Conservation (phyloP, 2,888 invertebrate species). For the Aphodius granarius region DNA sequence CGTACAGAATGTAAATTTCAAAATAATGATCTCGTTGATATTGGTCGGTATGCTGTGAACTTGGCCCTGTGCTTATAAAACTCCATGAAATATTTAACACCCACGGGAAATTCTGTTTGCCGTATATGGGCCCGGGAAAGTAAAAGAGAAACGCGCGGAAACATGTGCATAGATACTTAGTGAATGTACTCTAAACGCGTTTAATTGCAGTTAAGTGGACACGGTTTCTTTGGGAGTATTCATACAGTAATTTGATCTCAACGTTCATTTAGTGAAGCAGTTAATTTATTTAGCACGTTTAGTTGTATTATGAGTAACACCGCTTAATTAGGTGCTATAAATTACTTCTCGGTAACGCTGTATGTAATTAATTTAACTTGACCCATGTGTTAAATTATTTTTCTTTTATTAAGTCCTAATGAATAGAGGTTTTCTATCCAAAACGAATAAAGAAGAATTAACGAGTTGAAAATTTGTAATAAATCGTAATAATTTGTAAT, state of each 20-base stretch:
- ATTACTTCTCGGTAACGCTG: neutral
- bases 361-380: neutral
- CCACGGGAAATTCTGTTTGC: conserved; percentile 45
- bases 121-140: conserved; percentile 12
- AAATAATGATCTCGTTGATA: conserved; percentile 41
- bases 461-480: no score
- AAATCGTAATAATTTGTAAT: neutral
- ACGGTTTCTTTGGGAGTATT: neutral
- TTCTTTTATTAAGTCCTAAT: neutral
- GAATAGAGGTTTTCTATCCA: no score
- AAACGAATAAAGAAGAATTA: no score
- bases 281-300: neutral
- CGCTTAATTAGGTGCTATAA: neutral
- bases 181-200: conserved; percentile 8
- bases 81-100: conserved; percentile 46
- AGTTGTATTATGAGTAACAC: neutral
- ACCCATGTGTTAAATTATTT: neutral
- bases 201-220: neutral
- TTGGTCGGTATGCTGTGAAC: conserved; percentile 16
- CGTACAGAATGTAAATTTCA: conserved; percentile 28
- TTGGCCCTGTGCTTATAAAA: conserved; percentile 37
- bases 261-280: neutral
- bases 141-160: neutral
- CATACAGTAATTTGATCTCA: neutral
- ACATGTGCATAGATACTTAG: conserved; percentile 22